Percentiles rank a stretch among this genome's conserved stretches.
Evolutionary conservation across 1,140 invertebrate genomes (phyloP).

Genomic region (Brachionus rotundiformis): DNA sequence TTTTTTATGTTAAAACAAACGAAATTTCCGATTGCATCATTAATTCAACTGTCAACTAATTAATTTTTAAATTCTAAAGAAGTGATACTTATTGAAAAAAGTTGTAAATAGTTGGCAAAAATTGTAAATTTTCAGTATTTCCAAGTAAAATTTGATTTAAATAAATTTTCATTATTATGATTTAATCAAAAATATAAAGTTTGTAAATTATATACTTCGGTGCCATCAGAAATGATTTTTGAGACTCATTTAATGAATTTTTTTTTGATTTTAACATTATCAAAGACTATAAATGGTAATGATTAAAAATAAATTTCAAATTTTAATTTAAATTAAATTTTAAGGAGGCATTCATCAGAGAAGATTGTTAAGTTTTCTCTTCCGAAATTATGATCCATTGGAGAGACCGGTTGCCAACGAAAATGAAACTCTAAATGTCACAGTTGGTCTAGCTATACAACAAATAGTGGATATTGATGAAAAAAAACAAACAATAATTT

Average conservation of each 20-base stretch:
- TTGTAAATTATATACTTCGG: neutral
- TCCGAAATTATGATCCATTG: conserved; percentile 66
- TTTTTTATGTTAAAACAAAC: neutral
- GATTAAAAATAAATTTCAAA: too few species aligned
- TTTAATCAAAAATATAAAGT: neutral
- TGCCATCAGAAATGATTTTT: neutral
- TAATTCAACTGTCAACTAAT: neutral
- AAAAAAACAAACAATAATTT: conserved; percentile 48
- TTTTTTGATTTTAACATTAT: neutral
- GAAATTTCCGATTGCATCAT: neutral
- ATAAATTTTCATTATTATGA: neutral
- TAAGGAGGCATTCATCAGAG: conserved; percentile 25
- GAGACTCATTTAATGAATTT: neutral
- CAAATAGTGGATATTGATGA: conserved; percentile 77
- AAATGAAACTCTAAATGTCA: conserved; percentile 88
- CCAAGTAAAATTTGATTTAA: neutral
- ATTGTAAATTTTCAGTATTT: neutral
- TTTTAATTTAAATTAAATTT: neutral
- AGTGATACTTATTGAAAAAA: neutral
- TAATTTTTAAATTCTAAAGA: neutral
- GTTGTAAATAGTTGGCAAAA: neutral
- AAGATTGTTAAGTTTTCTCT: conserved; percentile 2
- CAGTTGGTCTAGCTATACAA: conserved; percentile 94
- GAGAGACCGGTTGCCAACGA: conserved; percentile 95
- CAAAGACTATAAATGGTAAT: neutral